Conservation (phyloP, 2,797 vertebrate genomes). For the Danionella dracula region DNA sequence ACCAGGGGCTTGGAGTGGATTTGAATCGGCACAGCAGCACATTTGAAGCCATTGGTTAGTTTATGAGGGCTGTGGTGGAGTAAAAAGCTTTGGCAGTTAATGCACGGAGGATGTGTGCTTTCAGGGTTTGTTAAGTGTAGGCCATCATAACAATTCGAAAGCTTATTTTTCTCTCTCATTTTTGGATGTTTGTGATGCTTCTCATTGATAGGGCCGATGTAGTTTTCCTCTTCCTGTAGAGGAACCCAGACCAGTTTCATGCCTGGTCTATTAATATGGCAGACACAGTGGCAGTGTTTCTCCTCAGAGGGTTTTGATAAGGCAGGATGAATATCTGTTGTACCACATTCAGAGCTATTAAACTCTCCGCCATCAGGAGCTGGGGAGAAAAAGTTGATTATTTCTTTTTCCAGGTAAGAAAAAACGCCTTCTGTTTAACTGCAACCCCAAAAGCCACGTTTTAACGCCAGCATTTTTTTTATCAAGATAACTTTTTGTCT, state of each 20-base stretch:
- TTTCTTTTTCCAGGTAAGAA: too few species aligned
- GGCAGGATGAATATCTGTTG: background rate
- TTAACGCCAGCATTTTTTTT: too few species aligned
- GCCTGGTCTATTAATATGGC: slow-evolving; percentile 59
- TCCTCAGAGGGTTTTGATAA: slow-evolving; percentile 38
- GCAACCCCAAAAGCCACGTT: too few species aligned
- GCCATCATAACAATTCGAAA: background rate
- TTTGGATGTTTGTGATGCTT: background rate
- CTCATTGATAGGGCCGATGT: background rate
- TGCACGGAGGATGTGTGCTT: slow-evolving; percentile 13
- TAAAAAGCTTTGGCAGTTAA: slow-evolving; percentile 40
- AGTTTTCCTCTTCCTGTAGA: background rate
- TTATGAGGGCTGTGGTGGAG: slow-evolving; percentile 28
- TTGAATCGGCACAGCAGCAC: slow-evolving; percentile 1
- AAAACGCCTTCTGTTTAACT: too few species aligned
- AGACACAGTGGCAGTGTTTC: slow-evolving; percentile 63
- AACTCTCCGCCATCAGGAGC: slow-evolving; percentile 52
- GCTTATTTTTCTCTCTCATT: background rate
- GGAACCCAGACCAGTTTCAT: slow-evolving; percentile 69
- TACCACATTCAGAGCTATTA: background rate
- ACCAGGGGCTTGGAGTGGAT: background rate
- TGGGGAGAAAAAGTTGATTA: slow-evolving; percentile 11
- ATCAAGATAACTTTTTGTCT: too few species aligned
- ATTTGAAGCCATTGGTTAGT: background rate
- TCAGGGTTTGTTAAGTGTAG: background rate